phyloP scores from a whole-genome alignment of 2,113 vertebrate species.

The Cryptotis parvus region DNA sequence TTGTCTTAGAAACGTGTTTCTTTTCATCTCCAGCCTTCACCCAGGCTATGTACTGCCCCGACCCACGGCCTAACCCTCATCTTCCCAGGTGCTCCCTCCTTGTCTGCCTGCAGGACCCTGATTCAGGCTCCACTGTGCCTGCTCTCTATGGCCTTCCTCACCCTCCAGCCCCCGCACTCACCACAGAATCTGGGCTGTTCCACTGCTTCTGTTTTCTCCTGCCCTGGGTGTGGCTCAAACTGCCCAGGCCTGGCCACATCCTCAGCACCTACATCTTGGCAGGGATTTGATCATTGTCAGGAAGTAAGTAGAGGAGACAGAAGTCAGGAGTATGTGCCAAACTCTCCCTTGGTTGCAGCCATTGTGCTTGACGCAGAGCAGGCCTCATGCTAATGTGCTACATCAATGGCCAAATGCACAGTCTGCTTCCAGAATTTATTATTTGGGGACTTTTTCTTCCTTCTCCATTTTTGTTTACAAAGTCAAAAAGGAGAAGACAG shows the following conservation, averaged over 20 bases:
- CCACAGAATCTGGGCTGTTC: not conserved
- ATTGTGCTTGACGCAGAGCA: not conserved
- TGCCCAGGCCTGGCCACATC: not conserved
- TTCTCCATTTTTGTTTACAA: not conserved
- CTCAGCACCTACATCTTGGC: not conserved
- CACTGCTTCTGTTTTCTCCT: not conserved
- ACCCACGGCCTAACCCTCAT: not conserved
- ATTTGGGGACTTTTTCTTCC: not conserved
- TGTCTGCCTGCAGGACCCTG: not conserved
- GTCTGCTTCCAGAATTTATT: slow-evolving; percentile 5
- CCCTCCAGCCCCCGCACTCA: not conserved
- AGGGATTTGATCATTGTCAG: not conserved
- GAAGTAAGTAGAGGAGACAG: not conserved
- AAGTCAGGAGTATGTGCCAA: not conserved
- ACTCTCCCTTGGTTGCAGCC: not conserved
- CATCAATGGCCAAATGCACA: not conserved
- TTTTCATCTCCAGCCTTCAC: not conserved
- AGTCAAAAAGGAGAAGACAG: not conserved
- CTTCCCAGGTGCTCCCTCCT: not conserved
- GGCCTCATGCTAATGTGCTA: not conserved
- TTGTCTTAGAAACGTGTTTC: not conserved
- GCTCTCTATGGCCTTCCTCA: not conserved
- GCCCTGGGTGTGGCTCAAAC: not conserved
- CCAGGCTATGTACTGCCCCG: not conserved
- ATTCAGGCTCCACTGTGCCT: not conserved